Evolutionary conservation across 2,888 invertebrate species (phyloP).

Genomic region (Dinocampus coccinellae): DNA sequence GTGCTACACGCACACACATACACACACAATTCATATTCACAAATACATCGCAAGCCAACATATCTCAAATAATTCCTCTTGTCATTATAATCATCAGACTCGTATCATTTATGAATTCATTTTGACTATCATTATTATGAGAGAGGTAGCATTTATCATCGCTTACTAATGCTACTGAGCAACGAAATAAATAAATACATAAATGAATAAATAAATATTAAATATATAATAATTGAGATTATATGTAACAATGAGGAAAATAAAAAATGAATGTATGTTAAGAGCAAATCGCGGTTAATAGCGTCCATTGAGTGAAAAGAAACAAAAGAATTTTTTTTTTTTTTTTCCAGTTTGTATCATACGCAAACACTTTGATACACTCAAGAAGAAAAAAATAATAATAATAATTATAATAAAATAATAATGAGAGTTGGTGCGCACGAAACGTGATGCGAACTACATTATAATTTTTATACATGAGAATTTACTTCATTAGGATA

Average conservation of each 20-base stretch:
- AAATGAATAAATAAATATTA: neutral
- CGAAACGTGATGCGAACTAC: conserved; percentile 16
- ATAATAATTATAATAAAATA: too few species aligned
- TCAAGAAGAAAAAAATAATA: conserved; percentile 37
- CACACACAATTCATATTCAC: neutral
- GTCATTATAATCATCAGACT: neutral
- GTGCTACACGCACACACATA: neutral
- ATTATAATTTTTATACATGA: conserved; percentile 19
- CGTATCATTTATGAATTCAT: neutral
- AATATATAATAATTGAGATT: conserved; percentile 2
- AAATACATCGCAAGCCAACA: conserved; percentile 2
- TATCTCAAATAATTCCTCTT: conserved; percentile 2
- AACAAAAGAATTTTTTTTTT: neutral
- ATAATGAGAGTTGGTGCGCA: conserved; percentile 21
- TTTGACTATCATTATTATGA: neutral
- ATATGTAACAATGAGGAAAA: too few species aligned
- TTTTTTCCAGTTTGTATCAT: conserved; percentile 8
- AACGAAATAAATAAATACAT: conserved; percentile 27
- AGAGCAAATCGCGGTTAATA: conserved; percentile 25
- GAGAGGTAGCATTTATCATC: conserved; percentile 17
- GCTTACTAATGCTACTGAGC: conserved; percentile 11
- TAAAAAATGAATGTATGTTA: neutral
- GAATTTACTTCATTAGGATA: conserved; percentile 26
- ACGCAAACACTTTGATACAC: conserved; percentile 23
- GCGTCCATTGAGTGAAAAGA: conserved; percentile 31